Percentiles rank a stretch among this genome's conserved stretches.
phyloP scores from a whole-genome alignment of 2,888 invertebrate genomes.

The Dolichomitus sp. region DNA sequence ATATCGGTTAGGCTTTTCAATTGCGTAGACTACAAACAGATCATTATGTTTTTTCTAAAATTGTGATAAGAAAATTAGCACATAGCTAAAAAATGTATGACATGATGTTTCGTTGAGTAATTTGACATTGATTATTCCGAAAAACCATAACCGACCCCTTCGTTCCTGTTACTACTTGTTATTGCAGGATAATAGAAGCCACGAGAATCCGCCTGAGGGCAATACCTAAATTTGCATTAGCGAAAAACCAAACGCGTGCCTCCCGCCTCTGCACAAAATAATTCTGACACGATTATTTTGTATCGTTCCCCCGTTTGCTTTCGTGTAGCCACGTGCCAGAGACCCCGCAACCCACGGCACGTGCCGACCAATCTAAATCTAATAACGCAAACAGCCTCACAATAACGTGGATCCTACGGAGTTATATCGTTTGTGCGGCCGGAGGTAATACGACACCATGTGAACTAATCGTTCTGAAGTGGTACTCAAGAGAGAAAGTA shows the following conservation, averaged over 20 bases:
- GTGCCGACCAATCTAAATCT: conserved; percentile 85
- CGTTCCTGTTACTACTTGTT: conserved; percentile 55
- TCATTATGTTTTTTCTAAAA: not conserved
- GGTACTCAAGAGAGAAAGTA: conserved; percentile 74
- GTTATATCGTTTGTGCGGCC: conserved; percentile 72
- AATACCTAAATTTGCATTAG: conserved; percentile 68
- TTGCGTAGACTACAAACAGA: not conserved
- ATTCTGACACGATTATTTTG: conserved; percentile 71
- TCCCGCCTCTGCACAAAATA: conserved; percentile 55
- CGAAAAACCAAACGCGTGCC: conserved; percentile 51
- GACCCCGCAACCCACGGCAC: conserved; percentile 71
- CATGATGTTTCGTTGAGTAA: conserved; percentile 27
- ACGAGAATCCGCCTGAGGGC: conserved; percentile 65
- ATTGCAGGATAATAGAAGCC: conserved; percentile 66
- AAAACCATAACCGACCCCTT: conserved; percentile 30
- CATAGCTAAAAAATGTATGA: not conserved
- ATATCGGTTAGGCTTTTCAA: not conserved
- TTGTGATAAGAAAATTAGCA: not conserved
- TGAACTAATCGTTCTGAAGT: conserved; percentile 85
- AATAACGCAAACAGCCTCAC: conserved; percentile 85
- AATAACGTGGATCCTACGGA: conserved; percentile 75
- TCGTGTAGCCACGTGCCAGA: conserved; percentile 61
- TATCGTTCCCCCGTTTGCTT: conserved; percentile 65
- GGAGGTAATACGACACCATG: conserved; percentile 84
- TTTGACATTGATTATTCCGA: conserved; percentile 48